Evolutionary conservation across 1,140 invertebrate genomes (phyloP).

Genomic region (Diachasmimorpha longicaudata): DNA sequence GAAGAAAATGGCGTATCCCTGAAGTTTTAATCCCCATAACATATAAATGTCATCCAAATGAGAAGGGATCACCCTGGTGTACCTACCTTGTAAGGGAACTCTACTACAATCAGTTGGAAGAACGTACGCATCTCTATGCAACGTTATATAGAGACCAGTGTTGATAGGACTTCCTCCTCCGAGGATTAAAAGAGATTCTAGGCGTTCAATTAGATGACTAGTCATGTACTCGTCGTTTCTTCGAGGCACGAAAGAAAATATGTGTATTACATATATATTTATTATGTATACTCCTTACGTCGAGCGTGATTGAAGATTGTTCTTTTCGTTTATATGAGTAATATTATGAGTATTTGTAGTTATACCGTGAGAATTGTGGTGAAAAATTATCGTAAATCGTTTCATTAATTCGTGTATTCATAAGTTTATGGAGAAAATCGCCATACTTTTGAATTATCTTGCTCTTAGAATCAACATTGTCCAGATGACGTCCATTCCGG

Average conservation of each 20-base stretch:
- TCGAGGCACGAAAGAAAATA: background rate
- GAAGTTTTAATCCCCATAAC: too few species aligned
- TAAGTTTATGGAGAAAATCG: background rate
- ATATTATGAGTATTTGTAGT: background rate
- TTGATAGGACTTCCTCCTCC: too few species aligned
- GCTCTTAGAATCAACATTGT: too few species aligned
- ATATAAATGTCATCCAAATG: too few species aligned
- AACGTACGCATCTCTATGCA: constrained; percentile 7
- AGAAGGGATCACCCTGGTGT: too few species aligned
- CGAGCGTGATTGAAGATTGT: background rate
- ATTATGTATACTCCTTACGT: constrained; percentile 23
- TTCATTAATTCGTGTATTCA: background rate
- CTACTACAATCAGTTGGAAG: too few species aligned
- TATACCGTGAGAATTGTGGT: background rate
- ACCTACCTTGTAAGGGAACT: too few species aligned
- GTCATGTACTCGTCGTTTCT: constrained; percentile 23
- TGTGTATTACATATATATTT: constrained; percentile 22
- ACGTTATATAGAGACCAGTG: too few species aligned
- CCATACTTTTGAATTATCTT: too few species aligned
- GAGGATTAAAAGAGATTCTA: background rate
- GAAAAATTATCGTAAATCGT: background rate
- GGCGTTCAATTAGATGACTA: constrained; percentile 23
- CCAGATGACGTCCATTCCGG: too few species aligned
- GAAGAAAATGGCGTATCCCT: too few species aligned
- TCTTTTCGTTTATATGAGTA: background rate